Base-by-base conservation (phyloP, 2,888 invertebrate genomes). In the Ceriagrion tenellum region DNA sequence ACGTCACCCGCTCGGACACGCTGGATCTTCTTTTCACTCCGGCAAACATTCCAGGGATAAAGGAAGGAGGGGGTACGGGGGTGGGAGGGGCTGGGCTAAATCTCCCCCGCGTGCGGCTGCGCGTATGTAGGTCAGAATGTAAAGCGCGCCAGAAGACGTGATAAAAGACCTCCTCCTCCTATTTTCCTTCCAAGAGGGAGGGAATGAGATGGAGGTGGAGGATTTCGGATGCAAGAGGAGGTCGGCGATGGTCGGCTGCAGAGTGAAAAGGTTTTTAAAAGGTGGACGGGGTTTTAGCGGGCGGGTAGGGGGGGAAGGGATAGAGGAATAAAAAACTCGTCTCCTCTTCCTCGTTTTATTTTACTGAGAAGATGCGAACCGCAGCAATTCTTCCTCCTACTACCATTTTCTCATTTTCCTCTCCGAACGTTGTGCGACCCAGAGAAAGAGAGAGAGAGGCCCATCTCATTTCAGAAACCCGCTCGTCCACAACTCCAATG, bases 91-190 rank as follows among this genome's bases (percentile, higher is more conserved):
- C n/a, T n/a, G n/a, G 81, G 35, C 16, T 69, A 81, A 35, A 35
- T 81, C 81, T 81, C 81, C 26, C n/a, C 81, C 81, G 13, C 81
- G 16, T 4, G 81, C 47, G 47, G 47, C 47, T 47, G 47, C 16
- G 16, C 74, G 74, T 30, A 81, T 81, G 30, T 81, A 81, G 81
- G 81, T 81, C 81, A 81, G 30, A 81, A 81, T 81, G 81, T 81
- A 35, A 81, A 81, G 81, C 81, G 81, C 30, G 81, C n/a, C n/a
- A 69, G 10, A 35, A 35, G 81, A 35, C 81, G 23, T 30, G 81
- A 81, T 81, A 81, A 81, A 81, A 81, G 35, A 81, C 26, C 35
- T 13, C 69, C 1, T n/a, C 20, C n/a, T 69, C 35, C 81, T 81
- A 26, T 69, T 69, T 69, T 26, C 59, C 69, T 69, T 0, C 69